A percentile compares a stretch with the other conserved stretches of the same genome.
Conservation (phyloP, 1,140 invertebrate genomes). For the Drosophila burlai region DNA sequence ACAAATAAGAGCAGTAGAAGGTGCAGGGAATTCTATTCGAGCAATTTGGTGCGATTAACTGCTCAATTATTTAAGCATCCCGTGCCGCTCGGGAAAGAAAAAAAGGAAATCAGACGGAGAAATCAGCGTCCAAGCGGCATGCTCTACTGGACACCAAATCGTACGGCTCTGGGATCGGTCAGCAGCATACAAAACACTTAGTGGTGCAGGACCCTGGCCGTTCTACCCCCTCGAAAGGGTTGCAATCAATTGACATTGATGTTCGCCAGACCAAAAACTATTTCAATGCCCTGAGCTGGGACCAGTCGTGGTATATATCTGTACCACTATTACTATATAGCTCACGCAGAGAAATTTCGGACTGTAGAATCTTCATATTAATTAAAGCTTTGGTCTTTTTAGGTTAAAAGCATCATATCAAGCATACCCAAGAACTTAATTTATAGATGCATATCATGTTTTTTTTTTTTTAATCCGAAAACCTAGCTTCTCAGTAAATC, state of each 20-base stretch:
- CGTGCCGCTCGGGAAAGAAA: constrained; percentile 41
- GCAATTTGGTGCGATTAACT: constrained; percentile 83
- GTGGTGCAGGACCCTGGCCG: constrained; percentile 28
- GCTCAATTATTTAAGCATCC: constrained; percentile 82
- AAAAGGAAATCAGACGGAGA: constrained; percentile 23
- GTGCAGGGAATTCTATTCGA: constrained; percentile 67
- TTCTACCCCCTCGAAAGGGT: constrained; percentile 52
- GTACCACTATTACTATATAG: not conserved
- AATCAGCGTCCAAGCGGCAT: constrained; percentile 56
- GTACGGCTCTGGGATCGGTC: constrained; percentile 37
- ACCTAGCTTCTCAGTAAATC: too few relatives aligned
- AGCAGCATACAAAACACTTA: constrained; percentile 73
- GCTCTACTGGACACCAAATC: constrained; percentile 56
- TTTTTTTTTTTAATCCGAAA: too few relatives aligned
- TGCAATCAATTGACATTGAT: constrained; percentile 83
- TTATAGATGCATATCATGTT: too few relatives aligned
- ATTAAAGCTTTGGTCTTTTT: not conserved
- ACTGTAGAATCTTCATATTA: too few relatives aligned
- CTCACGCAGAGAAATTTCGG: constrained; percentile 7
- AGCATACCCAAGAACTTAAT: too few relatives aligned
- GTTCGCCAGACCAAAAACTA: constrained; percentile 81
- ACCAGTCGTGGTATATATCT: constrained; percentile 33
- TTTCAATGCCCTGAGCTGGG: constrained; percentile 60
- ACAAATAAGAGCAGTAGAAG: constrained; percentile 1
- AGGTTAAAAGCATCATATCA: not conserved